A percentile compares a stretch with the other conserved stretches of the same genome.
These are phyloP conservation scores for Drosophila atripex DNA, from an alignment of 2,888 invertebrate genomes.

Conservation along the genomic window DNA sequence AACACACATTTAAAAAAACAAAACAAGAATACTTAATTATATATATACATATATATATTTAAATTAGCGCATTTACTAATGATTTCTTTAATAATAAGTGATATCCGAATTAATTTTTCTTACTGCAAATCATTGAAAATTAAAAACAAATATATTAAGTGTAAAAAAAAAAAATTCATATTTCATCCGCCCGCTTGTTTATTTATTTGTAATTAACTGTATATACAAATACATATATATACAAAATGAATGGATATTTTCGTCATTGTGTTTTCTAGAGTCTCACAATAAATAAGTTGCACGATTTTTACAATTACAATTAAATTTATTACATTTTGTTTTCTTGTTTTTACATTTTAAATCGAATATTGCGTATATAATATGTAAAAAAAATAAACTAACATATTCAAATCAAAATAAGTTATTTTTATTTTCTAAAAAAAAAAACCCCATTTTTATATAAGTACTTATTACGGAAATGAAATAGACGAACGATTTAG, in stretches of 20 bases:
- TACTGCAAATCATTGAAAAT: neutral
- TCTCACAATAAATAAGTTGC: neutral
- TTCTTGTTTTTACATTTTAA: neutral
- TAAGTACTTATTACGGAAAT: neutral
- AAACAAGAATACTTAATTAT: constrained; percentile 11
- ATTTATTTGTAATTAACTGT: neutral
- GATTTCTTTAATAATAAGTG: neutral
- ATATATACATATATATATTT: neutral
- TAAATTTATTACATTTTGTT: neutral
- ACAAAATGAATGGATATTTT: neutral
- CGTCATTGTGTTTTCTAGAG: neutral
- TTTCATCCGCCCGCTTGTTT: neutral
- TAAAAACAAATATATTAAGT: neutral
- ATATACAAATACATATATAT: neutral
- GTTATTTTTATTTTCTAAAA: neutral
- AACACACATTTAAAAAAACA: constrained; percentile 9
- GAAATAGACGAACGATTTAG: neutral
- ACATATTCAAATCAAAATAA: neutral
- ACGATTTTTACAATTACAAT: neutral
- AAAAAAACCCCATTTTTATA: neutral
- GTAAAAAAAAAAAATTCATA: neutral
- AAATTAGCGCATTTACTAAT: neutral
- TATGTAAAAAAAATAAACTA: neutral
- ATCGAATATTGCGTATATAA: neutral
- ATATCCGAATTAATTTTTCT: neutral